Base-by-base conservation (phyloP, 2,797 vertebrate species). In the Pantherophis alleghaniensis region DNA sequence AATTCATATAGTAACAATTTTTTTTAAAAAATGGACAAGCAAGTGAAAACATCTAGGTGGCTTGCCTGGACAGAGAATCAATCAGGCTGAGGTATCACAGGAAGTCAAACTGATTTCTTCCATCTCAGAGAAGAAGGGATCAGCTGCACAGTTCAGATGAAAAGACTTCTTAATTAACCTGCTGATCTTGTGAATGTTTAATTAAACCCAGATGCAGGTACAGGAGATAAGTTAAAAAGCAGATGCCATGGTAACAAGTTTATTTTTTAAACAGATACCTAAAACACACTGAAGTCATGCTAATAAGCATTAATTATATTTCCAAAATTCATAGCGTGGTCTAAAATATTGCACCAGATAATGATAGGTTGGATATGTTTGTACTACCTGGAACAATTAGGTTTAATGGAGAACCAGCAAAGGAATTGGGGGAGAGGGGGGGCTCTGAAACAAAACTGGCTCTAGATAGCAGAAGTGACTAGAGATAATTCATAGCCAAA, bases 161-260 rank as follows among this genome's bases (percentile, higher is more conserved):
- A 24, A 11, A 94, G 93, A 22, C 2, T 90, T 91, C 87, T 61
- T 94, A 92, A 92, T 94, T 93, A 94, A 90, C 3, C 12, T 94
- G 74, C 10, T 95, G 95, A 93, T 95, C 63, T 94, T 86, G 6
- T 24, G 86, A 94, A 63, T 24, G 92, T 55, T 93, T 92, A 89
- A 92, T 60, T 92, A 93, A 94, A 86, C 69, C 22, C 55, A 60
- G 4, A 55, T 91, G 18, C 93, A 92, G 95, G 51, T 9, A 91
- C 59, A 11, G 92, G 47, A 92, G 53, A 60, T 2, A 94, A 94
- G 20, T 51, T 89, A 93, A 37, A 92, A 53, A 28, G 91, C 92
- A 88, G 0, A 37, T 74, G 66, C 79, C 94, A 57, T 47, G 42
- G 51, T 90, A 10, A 94, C 53, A 83, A 60, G 60, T 22, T 22